phyloP scores from a whole-genome alignment of 1,140 invertebrate genomes.

The Eurosta solidaginis region DNA sequence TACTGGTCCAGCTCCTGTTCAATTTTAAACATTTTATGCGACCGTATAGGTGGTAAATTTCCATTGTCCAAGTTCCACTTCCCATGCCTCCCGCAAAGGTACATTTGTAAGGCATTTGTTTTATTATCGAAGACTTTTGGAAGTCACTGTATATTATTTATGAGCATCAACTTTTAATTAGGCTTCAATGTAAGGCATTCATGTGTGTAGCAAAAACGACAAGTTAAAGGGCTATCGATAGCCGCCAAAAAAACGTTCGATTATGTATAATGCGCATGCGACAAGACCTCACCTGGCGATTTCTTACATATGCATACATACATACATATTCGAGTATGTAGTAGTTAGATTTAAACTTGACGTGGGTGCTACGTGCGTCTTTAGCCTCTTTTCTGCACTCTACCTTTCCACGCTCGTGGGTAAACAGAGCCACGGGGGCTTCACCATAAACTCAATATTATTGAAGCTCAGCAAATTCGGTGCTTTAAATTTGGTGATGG shows the following conservation, averaged over 20 bases:
- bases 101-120: too few species aligned
- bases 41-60: too few species aligned
- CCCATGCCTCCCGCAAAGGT: too few species aligned
- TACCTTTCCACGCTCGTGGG: conserved; percentile 9
- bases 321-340: neutral
- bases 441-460: neutral
- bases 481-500: neutral
- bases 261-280: neutral
- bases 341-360: too few species aligned
- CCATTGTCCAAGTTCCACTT: too few species aligned
- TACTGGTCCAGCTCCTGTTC: too few species aligned
- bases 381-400: neutral
- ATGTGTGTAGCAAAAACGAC: neutral
- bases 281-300: neutral
- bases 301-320: neutral
- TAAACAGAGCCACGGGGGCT: neutral
- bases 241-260: neutral
- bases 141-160: too few species aligned
- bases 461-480: neutral
- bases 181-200: neutral
- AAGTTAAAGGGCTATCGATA: neutral
- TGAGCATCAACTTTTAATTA: too few species aligned
- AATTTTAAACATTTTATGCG: too few species aligned
- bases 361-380: neutral
- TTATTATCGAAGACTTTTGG: too few species aligned